Base-by-base conservation (phyloP, 2,797 vertebrate species). In the Leontocebus nigricollis region DNA sequence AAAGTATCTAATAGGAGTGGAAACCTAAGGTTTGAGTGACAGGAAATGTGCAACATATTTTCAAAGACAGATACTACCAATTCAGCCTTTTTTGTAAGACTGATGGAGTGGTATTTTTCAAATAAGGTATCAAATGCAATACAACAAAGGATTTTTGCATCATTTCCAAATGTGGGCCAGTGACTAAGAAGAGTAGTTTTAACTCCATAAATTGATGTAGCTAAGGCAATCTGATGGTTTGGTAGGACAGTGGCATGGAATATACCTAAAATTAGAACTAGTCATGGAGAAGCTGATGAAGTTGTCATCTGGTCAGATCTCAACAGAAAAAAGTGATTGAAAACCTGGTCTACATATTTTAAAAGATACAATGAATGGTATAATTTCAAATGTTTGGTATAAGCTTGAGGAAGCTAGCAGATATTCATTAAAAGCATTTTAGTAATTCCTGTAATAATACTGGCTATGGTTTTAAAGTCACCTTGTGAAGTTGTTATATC, bases 31-130 rank as follows among this genome's bases (percentile, higher is more conserved):
- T 79, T 73, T 97, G 82, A 90, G 2, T 90, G 27, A 46, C 48
- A 77, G 14, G 19, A 13, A 83, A 95, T 61, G 4, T 76, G 20
- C 22, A 92, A 90, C 7, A 17, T 85, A 81, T 75, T 88, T 93
- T 77, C 50, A 93, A 83, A 93, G n/a, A 30, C 15, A 95, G 57
- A 75, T 50, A 48, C 1, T 33, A 87, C 22, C 5, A 22, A 36
- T 92, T 84, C 27, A 88, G 22, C 11, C 85, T 87, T 79, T 89
- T 92, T 81, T 36, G 2, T 57, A 44, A 87, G 75, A 77, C 22
- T 90, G 30, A 57, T 64, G 36, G 22, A 75, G 24, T 85, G 82
- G 88, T 95, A 86, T 96, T 97, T 96, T 96, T n/a, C 26, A 95
- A 96, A 82, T 80, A 46, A 93, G 94, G 91, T 85, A 61, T 90